A percentile compares a stretch with the other conserved stretches of the same genome.
phyloP scores from a whole-genome alignment of 92 coral and sea anemone species.

The Siderastrea radians region DNA sequence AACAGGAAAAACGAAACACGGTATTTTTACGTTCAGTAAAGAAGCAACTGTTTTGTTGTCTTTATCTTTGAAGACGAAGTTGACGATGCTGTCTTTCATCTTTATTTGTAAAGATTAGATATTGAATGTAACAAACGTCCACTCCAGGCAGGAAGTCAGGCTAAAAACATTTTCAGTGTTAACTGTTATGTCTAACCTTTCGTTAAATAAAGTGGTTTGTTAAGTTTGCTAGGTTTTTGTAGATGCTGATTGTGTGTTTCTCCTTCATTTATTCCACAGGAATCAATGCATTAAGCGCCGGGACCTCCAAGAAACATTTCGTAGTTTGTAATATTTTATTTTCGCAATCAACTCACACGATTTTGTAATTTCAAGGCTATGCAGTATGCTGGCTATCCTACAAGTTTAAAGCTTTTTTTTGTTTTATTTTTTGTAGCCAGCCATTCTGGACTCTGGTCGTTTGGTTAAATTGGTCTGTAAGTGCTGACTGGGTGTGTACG shows the following conservation, averaged over 20 bases:
- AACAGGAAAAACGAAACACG: too few species aligned
- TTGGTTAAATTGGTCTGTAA: neutral
- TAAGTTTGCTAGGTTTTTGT: too few species aligned
- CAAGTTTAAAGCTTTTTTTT: neutral
- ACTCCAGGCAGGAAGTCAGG: too few species aligned
- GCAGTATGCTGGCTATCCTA: neutral
- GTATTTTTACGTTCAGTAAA: too few species aligned
- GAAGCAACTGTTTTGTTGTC: too few species aligned
- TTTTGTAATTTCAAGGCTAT: neutral
- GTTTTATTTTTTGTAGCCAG: neutral
- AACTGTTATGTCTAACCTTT: neutral
- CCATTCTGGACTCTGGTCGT: neutral
- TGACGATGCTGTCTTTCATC: too few species aligned
- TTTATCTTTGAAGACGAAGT: too few species aligned
- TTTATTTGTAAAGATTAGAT: too few species aligned
- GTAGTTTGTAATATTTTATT: neutral
- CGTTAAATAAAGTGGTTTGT: neutral
- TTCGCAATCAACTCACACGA: neutral
- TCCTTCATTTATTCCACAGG: neutral
- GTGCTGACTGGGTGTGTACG: too few species aligned
- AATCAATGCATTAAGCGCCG: neutral
- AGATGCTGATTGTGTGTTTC: neutral
- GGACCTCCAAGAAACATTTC: neutral
- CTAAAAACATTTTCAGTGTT: too few species aligned
- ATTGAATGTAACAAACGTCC: too few species aligned